These are phyloP conservation scores for Diuraphis noxia DNA, from an alignment of 1,140 invertebrate species.

Conservation along the genomic window DNA sequence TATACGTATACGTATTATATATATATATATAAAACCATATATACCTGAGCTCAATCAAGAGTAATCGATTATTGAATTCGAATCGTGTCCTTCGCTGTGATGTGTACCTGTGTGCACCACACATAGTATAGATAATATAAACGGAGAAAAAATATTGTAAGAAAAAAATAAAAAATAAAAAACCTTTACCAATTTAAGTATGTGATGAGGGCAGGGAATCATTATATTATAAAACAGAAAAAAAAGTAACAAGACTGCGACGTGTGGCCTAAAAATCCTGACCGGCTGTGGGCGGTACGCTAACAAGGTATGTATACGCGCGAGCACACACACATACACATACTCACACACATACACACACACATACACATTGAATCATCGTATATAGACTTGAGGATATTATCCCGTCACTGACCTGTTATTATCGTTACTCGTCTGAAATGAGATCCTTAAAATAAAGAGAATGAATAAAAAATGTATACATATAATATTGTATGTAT, in stretches of 20 bases:
- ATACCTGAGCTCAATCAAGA: constrained; percentile 26
- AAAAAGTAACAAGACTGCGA: constrained; percentile 40
- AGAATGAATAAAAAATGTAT: constrained; percentile 12
- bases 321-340: neutral
- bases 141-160: constrained; percentile 28
- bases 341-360: neutral
- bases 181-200: constrained; percentile 40
- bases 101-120: no score
- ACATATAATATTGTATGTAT: no score
- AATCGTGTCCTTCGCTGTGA: constrained; percentile 32
- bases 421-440: constrained; percentile 50
- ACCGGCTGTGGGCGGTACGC: constrained; percentile 52
- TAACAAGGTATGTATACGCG: constrained; percentile 42
- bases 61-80: constrained; percentile 50
- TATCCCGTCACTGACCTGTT: constrained; percentile 53
- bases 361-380: neutral
- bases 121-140: neutral
- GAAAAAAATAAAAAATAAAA: constrained; percentile 31
- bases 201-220: constrained; percentile 26
- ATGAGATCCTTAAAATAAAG: constrained; percentile 54
- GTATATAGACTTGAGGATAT: constrained; percentile 44
- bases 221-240: constrained; percentile 31
- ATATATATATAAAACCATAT: neutral
- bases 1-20: neutral
- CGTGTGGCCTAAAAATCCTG: constrained; percentile 53